These are phyloP conservation scores for Lerema accius DNA, from an alignment of 1,140 invertebrate species.

Conservation along the genomic window DNA sequence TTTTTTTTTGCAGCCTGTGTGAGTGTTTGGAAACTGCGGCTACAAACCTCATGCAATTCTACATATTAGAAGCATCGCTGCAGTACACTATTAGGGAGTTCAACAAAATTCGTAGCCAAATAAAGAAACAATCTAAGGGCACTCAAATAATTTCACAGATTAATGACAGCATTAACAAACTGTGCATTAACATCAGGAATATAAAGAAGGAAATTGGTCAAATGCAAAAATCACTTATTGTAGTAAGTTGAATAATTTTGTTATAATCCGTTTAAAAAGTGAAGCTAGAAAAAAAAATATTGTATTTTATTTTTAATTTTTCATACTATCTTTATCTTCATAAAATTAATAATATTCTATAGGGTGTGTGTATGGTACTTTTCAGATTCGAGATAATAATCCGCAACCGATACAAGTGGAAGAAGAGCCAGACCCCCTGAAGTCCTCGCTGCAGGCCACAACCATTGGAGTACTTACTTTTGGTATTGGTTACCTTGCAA, in stretches of 20 bases:
- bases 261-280: too few species aligned
- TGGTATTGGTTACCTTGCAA: constrained; percentile 5
- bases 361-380: too few species aligned
- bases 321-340: constrained; percentile 5
- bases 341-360: too few species aligned
- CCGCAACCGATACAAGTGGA: constrained; percentile 64
- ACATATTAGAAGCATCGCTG: constrained; percentile 67
- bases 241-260: constrained; percentile 59
- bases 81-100: constrained; percentile 65
- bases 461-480: constrained; percentile 4
- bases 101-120: constrained; percentile 55
- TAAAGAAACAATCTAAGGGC: constrained; percentile 63
- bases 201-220: constrained; percentile 59
- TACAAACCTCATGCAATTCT: constrained; percentile 68
- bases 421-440: neutral
- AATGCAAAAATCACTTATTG: constrained; percentile 56
- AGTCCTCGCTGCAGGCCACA: neutral
- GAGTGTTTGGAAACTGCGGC: constrained; percentile 72
- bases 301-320: too few species aligned
- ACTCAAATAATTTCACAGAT: constrained; percentile 48
- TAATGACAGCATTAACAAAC: constrained; percentile 51
- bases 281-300: too few species aligned
- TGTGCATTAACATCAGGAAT: constrained; percentile 59
- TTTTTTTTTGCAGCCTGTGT: constrained; percentile 60
- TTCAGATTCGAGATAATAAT: constrained; percentile 70